phyloP scores from a whole-genome alignment of 2,888 invertebrate genomes.

The Cremastinae sp. region DNA sequence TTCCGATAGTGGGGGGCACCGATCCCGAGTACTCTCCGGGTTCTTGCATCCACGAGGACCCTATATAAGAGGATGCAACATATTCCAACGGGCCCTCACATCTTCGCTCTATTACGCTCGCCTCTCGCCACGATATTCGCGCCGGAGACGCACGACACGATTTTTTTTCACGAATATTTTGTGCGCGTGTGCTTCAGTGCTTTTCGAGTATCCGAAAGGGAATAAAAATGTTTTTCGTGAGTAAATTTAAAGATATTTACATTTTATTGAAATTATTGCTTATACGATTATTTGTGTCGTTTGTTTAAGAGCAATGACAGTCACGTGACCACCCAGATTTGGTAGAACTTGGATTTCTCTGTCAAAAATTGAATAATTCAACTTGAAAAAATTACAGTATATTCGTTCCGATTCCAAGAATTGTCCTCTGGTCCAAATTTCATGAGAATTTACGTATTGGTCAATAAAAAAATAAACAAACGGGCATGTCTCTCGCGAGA shows the following conservation, averaged over 20 bases:
- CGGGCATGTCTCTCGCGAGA: too few species aligned
- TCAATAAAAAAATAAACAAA: too few species aligned
- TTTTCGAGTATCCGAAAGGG: neutral
- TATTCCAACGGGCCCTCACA: slow-evolving; percentile 52
- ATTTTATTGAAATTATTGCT: too few species aligned
- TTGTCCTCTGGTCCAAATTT: too few species aligned
- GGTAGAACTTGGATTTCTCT: too few species aligned
- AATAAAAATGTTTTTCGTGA: slow-evolving; percentile 51
- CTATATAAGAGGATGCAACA: slow-evolving; percentile 76
- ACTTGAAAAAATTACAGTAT: too few species aligned
- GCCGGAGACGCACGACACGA: slow-evolving; percentile 5
- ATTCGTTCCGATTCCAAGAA: too few species aligned
- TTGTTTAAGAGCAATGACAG: too few species aligned
- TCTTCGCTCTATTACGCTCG: slow-evolving; percentile 42
- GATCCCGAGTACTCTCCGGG: slow-evolving; percentile 47
- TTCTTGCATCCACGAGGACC: slow-evolving; percentile 63
- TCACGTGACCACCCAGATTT: too few species aligned
- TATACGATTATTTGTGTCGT: too few species aligned
- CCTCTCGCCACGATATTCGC: slow-evolving; percentile 10
- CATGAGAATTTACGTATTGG: too few species aligned
- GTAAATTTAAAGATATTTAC: slow-evolving; percentile 16
- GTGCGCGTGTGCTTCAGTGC: neutral
- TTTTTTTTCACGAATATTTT: neutral
- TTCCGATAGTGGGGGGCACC: slow-evolving; percentile 49
- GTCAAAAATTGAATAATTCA: too few species aligned